These are phyloP conservation scores for Bellardia pandia DNA, from an alignment of 2,888 invertebrate genomes.

Conservation along the genomic window DNA sequence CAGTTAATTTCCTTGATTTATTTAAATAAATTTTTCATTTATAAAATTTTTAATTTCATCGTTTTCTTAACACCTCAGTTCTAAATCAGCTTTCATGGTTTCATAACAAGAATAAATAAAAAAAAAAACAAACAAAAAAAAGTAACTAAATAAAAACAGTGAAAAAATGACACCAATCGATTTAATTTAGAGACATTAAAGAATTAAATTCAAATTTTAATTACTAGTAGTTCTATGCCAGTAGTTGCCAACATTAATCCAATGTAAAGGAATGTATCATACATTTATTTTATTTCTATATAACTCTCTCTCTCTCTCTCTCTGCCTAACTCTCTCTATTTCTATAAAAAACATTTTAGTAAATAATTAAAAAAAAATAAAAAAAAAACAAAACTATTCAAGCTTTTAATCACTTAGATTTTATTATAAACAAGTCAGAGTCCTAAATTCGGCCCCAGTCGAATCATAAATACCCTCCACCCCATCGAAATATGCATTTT, in stretches of 20 bases:
- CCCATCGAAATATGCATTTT: slow-evolving; percentile 23
- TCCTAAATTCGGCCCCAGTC: slow-evolving; percentile 46
- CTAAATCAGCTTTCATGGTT: slow-evolving; percentile 69
- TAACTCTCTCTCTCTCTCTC: slow-evolving; percentile 4
- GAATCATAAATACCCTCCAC: slow-evolving; percentile 63
- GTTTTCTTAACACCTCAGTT: slow-evolving; percentile 55
- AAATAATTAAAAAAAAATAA: slow-evolving; percentile 1
- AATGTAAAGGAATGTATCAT: slow-evolving; percentile 64
- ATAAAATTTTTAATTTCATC: background rate
- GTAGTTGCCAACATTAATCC: slow-evolving; percentile 58
- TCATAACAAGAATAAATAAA: slow-evolving; percentile 44
- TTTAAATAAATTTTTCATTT: slow-evolving; percentile 23
- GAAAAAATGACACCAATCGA: slow-evolving; percentile 67
- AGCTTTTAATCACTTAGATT: slow-evolving; percentile 53
- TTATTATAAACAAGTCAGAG: slow-evolving; percentile 33
- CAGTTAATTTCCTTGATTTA: background rate
- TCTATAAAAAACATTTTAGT: slow-evolving; percentile 31
- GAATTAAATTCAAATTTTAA: slow-evolving; percentile 26
- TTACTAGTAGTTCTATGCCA: slow-evolving; percentile 49
- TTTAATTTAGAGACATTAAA: slow-evolving; percentile 47
- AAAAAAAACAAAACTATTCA: slow-evolving; percentile 25
- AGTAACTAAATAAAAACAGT: background rate
- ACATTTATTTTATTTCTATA: slow-evolving; percentile 43
- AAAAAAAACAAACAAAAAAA: slow-evolving; percentile 34
- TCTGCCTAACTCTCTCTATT: background rate